phyloP scores from a whole-genome alignment of 37 sponge, comb jelly and placozoan genomes.

The Halisarca cf. caerulea region DNA sequence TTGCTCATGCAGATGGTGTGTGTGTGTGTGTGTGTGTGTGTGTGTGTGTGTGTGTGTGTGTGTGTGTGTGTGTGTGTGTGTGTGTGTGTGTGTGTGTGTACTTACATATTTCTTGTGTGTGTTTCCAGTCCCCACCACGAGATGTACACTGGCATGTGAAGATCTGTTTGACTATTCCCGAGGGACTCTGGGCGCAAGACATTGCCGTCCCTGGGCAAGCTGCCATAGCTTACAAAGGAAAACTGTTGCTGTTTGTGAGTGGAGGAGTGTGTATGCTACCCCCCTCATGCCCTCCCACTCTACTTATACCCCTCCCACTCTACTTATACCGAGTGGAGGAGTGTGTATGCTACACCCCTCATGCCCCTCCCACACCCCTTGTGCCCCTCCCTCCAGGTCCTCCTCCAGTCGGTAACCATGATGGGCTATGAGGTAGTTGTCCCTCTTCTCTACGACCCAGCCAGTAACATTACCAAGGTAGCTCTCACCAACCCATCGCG shows the following conservation, averaged over 20 bases:
- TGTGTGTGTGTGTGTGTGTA: not conserved
- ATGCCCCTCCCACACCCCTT: not conserved
- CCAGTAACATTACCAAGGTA: conserved; percentile 37
- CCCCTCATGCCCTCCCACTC: not conserved
- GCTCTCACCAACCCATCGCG: not conserved
- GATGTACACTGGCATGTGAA: conserved; percentile 46
- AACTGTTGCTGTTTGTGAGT: conserved; percentile 63
- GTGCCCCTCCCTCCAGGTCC: not conserved
- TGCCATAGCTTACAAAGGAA: conserved; percentile 51
- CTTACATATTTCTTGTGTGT: not conserved
- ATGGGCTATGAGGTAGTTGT: conserved; percentile 21
- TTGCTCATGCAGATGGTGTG: conserved; percentile 65
- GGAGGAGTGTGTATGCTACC: not conserved
- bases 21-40: not conserved
- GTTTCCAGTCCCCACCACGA: conserved; percentile 45
- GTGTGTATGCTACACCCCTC: not conserved
- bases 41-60: conserved; percentile 11
- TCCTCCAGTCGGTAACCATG: conserved; percentile 23
- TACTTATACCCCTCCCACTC: not conserved
- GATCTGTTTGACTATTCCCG: conserved; percentile 64
- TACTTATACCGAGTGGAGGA: not conserved
- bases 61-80: not conserved
- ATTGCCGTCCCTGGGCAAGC: conserved; percentile 16
- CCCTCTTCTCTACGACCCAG: conserved; percentile 56
- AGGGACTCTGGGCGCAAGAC: conserved; percentile 20